phyloP scores from a whole-genome alignment of 2,888 invertebrate species.

The Protophormia terraenovae region DNA sequence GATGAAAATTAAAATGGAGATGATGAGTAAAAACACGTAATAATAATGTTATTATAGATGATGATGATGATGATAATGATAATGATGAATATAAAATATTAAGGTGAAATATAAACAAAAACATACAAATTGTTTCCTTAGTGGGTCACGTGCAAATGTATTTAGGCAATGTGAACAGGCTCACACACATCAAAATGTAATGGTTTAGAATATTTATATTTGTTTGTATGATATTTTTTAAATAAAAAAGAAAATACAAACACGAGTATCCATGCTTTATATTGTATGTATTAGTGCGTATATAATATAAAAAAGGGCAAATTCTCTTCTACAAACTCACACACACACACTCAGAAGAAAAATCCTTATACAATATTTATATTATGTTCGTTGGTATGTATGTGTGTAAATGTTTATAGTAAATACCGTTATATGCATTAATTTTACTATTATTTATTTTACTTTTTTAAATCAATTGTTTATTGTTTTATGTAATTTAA shows the following conservation, averaged over 20 bases:
- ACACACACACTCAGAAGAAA: not conserved
- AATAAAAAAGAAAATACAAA: conserved; percentile 28
- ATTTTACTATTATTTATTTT: conserved; percentile 9
- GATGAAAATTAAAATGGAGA: not conserved
- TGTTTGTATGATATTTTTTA: conserved; percentile 8
- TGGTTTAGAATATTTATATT: not conserved
- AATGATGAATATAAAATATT: conserved; percentile 23
- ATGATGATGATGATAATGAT: conserved; percentile 9
- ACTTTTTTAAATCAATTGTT: not conserved
- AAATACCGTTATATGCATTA: conserved; percentile 45
- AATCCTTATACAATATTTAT: conserved; percentile 42
- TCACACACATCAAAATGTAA: not conserved
- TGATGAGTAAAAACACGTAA: not conserved
- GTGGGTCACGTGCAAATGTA: conserved; percentile 70
- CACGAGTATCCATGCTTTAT: conserved; percentile 12
- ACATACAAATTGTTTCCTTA: conserved; percentile 57
- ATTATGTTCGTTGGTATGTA: conserved; percentile 25
- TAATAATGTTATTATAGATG: no score
- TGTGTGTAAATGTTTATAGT: conserved; percentile 28
- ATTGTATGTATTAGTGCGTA: not conserved
- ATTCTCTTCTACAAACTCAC: not conserved
- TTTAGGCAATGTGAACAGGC: conserved; percentile 44
- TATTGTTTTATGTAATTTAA: not conserved
- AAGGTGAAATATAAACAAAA: conserved; percentile 64
- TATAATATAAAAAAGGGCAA: conserved; percentile 26